phyloP scores from a whole-genome alignment of 2,797 vertebrate species.

The Prunella strophiata region DNA sequence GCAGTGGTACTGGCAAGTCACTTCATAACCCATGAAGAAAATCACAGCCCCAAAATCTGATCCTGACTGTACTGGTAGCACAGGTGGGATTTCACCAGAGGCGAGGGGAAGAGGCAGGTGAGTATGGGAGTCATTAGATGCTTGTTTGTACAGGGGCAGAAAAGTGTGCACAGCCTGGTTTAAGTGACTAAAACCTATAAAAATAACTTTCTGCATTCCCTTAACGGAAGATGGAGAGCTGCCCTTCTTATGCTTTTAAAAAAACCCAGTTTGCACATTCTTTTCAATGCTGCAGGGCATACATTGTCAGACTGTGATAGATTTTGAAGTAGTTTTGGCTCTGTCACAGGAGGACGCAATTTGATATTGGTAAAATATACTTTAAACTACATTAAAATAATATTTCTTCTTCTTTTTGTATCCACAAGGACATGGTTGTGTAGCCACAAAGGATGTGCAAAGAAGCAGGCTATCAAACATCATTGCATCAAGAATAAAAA shows the following conservation, averaged over 20 bases:
- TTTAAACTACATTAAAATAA: background rate
- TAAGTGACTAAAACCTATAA: background rate
- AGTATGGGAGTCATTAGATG: background rate
- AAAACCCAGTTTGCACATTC: background rate
- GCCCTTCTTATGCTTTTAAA: background rate
- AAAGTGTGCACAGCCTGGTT: background rate
- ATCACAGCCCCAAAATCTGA: background rate
- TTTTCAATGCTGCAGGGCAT: background rate
- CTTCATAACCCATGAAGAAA: background rate
- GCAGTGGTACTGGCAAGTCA: background rate
- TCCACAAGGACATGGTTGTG: accelerated
- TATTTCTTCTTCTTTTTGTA: background rate
- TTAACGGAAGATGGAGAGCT: background rate
- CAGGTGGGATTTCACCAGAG: background rate
- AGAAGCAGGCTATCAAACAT: background rate
- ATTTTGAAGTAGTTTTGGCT: background rate
- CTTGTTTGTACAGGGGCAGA: background rate
- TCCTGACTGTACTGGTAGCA: background rate
- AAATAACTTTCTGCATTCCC: background rate
- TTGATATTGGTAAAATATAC: background rate
- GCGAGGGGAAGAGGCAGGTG: accelerated
- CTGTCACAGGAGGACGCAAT: background rate
- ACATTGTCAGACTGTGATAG: background rate
- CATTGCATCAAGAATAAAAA: background rate
- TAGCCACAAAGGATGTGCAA: background rate